Percentiles rank a stretch among this genome's conserved stretches.
phyloP scores from a whole-genome alignment of 2,113 vertebrate species.

The Pangasianodon gigas region DNA sequence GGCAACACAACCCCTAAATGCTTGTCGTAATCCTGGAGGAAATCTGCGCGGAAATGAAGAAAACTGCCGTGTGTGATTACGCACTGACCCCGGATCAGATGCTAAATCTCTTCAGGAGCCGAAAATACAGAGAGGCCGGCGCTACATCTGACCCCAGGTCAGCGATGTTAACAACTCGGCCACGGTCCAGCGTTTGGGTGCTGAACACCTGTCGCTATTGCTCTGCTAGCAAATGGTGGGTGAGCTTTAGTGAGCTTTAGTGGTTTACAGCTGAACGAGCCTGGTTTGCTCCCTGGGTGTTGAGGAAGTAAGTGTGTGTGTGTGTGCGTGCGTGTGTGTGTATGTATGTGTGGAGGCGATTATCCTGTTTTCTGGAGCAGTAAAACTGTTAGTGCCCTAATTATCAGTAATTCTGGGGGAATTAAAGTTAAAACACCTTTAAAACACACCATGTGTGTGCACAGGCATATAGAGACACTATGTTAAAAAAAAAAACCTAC shows the following conservation, averaged over 20 bases:
- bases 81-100: constrained; percentile 43
- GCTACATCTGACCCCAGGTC: constrained; percentile 47
- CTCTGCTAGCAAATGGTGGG: constrained; percentile 56
- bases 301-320: constrained; percentile 33
- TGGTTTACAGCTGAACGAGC: constrained; percentile 50
- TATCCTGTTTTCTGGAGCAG: constrained; percentile 93
- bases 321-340: constrained; percentile 31
- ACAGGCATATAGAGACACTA: not conserved
- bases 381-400: constrained; percentile 95
- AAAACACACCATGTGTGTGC: constrained; percentile 44
- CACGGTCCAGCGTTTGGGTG: constrained; percentile 22
- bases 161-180: constrained; percentile 43
- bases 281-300: constrained; percentile 43
- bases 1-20: constrained; percentile 6
- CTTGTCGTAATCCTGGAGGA: constrained; percentile 24
- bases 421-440: constrained; percentile 42
- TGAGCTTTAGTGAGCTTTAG: constrained; percentile 48
- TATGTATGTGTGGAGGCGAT: constrained; percentile 66
- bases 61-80: constrained; percentile 24
- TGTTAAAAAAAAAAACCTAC: not conserved
- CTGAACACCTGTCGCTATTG: constrained; percentile 54
- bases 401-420: constrained; percentile 80
- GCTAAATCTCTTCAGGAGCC: constrained; percentile 29
- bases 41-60: constrained; percentile 7
- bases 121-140: constrained; percentile 24